Percentiles rank a stretch among this genome's conserved stretches.
Evolutionary conservation across 2,888 invertebrate genomes (phyloP).

Genomic region (Dryadula phaetusa): DNA sequence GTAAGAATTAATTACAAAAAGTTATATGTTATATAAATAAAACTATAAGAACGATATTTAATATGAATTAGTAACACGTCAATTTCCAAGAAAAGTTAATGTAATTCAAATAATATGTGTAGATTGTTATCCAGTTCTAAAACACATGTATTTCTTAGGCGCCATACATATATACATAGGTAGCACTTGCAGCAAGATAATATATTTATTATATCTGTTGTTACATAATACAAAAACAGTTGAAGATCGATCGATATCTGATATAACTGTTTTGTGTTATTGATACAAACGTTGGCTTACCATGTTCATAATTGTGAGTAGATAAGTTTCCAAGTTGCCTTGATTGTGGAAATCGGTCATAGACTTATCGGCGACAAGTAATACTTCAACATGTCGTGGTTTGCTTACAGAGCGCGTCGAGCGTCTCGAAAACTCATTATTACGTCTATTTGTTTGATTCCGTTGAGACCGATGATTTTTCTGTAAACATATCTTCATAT

Average conservation of each 20-base stretch:
- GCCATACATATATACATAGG: not conserved
- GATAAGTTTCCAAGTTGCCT: constrained; percentile 92
- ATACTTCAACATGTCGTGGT: constrained; percentile 92
- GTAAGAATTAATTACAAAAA: not conserved
- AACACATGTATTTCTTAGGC: not conserved
- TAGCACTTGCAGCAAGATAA: constrained; percentile 2
- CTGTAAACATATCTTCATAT: constrained; percentile 53
- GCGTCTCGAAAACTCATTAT: constrained; percentile 53
- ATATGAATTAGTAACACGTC: too few relatives aligned
- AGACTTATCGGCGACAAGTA: constrained; percentile 93
- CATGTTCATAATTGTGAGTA: constrained; percentile 97
- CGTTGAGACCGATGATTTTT: constrained; percentile 59
- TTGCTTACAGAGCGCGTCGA: constrained; percentile 88
- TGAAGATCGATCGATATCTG: constrained; percentile 5
- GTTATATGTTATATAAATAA: not conserved
- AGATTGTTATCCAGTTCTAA: constrained; percentile 3
- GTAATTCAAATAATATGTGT: too few relatives aligned
- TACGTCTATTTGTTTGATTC: constrained; percentile 32
- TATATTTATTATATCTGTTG: constrained; percentile 8
- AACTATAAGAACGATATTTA: too few relatives aligned
- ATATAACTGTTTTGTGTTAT: constrained; percentile 26
- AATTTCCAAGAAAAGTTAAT: too few relatives aligned
- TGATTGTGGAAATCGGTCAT: constrained; percentile 95
- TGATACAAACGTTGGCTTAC: constrained; percentile 68
- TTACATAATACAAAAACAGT: constrained; percentile 11